Evolutionary conservation across 64 coral and sea anemone genomes (phyloP), one percentile per base, ranked within the genome.

Genomic region (Anthopleura sola): DNA sequence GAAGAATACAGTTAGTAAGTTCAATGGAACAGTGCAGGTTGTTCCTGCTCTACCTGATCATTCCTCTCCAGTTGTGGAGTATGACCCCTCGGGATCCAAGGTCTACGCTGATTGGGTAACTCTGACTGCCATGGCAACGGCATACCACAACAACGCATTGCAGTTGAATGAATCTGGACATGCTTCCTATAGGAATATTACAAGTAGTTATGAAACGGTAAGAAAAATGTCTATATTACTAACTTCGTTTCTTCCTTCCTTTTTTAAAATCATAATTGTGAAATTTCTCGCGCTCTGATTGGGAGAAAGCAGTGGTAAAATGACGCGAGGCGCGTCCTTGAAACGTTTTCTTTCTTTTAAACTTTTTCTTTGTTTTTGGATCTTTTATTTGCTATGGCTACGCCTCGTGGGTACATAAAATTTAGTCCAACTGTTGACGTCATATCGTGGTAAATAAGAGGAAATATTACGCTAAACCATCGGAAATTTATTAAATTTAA

Each of bases 121-220:
- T 23, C 87, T 96, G 40, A 40, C 86, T 28, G 91, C 94, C 87
- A 96, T 96, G 94, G 90, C 94, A 81, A 55, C 28, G 9, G 86
- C 23, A 46, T 92, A 92, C 68, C 87, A 80, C 37, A 60, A 40
- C 57, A 26, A 77, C 14, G 87, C 84, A n/a, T 7, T 86, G 10
- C 40, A 60, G 51, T 82, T 68, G 37, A 96, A 96, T 31, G 68
- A 33, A 17, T 89, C 94, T 18, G 90, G 90, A 49, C 85, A 92
- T 75, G 90, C 78, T 37, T 80, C 87, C n/a, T 96, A 86, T 36
- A 78, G 77, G 19, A 96, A 82, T 44, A 96, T 96, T 80, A n/a
- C 48, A 75, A 96, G 9, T 26, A 92, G 84, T 29, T 96, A 92
- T 83, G 66, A 86, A n/a, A 89, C 79, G 94, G 94, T 96, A 86